These are phyloP conservation scores for Lapara coniferarum DNA, from an alignment of 2,888 invertebrate species.

Conservation along the genomic window DNA sequence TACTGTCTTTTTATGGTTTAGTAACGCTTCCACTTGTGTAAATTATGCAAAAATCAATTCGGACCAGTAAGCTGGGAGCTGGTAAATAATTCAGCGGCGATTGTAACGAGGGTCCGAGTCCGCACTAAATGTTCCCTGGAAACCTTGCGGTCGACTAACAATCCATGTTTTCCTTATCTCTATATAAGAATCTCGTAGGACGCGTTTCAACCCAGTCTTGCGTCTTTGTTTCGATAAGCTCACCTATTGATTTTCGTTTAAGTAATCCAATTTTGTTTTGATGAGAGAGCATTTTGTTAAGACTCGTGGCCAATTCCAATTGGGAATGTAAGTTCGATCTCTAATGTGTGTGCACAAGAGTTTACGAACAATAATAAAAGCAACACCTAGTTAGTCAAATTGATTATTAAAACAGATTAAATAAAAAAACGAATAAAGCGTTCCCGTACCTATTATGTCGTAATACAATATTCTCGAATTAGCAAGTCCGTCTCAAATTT, in stretches of 20 bases:
- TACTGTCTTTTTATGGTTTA: slow-evolving; percentile 61
- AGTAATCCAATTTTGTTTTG: slow-evolving; percentile 42
- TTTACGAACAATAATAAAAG: slow-evolving; percentile 4
- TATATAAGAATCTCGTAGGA: slow-evolving; percentile 53
- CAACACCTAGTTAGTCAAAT: neutral
- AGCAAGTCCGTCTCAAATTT: too few species aligned
- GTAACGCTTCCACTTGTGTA: slow-evolving; percentile 63
- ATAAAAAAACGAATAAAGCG: neutral
- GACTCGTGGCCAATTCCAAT: neutral
- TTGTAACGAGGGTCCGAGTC: slow-evolving; percentile 76
- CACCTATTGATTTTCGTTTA: slow-evolving; percentile 51
- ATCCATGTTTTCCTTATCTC: slow-evolving; percentile 65
- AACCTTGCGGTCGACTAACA: slow-evolving; percentile 64
- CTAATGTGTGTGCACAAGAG: neutral
- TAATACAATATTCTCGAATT: neutral
- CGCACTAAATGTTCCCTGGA: slow-evolving; percentile 71
- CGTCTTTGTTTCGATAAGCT: slow-evolving; percentile 48
- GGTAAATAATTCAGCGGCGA: slow-evolving; percentile 79
- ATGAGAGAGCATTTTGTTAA: slow-evolving; percentile 35
- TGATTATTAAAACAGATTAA: neutral
- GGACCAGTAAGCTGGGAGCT: slow-evolving; percentile 66
- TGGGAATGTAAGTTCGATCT: neutral
- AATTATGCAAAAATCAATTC: slow-evolving; percentile 82
- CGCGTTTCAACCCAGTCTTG: slow-evolving; percentile 44
- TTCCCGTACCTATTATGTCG: too few species aligned